These are phyloP conservation scores for Esox lucius DNA, from an alignment of 2,797 vertebrate genomes.

Conservation along the genomic window DNA sequence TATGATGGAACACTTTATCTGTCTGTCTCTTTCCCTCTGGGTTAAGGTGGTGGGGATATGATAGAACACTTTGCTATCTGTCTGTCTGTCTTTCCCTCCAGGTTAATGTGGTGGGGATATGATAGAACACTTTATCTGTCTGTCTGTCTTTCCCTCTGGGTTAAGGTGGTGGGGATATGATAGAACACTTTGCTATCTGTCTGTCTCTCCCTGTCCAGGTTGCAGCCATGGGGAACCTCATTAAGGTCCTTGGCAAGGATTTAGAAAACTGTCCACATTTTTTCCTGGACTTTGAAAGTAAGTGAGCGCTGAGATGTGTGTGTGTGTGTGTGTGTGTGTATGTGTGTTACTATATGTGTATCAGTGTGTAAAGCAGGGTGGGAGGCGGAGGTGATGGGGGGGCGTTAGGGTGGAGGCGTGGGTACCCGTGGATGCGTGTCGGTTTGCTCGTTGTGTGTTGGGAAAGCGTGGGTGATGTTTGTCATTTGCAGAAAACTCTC, in stretches of 20 bases:
- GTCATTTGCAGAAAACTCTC: conserved; percentile 59
- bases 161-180: too few relatives aligned
- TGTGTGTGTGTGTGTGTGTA: conserved; percentile 26
- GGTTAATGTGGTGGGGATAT: conserved; percentile 64
- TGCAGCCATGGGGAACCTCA: conserved; percentile 97
- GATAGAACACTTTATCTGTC: too few relatives aligned
- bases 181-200: background rate
- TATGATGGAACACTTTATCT: too few relatives aligned
- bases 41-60: too few relatives aligned
- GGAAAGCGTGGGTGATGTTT: conserved; percentile 63
- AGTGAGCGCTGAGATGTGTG: conserved; percentile 73
- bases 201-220: conserved; percentile 77
- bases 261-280: conserved; percentile 99
- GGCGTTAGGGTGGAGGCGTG: conserved; percentile 37
- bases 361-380: conserved; percentile 58
- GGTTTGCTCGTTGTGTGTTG: conserved; percentile 56
- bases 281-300: conserved; percentile 99
- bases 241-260: conserved; percentile 98
- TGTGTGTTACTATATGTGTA: conserved; percentile 56
- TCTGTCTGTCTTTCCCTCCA: conserved; percentile 66
- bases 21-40: background rate
- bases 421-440: conserved; percentile 45
- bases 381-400: conserved; percentile 43
- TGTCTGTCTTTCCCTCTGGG: background rate
- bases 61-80: too few relatives aligned